A percentile compares a stretch with the other conserved stretches of the same genome.
phyloP scores from a whole-genome alignment of 2,888 invertebrate genomes.

The Asteroscopus sphinx region DNA sequence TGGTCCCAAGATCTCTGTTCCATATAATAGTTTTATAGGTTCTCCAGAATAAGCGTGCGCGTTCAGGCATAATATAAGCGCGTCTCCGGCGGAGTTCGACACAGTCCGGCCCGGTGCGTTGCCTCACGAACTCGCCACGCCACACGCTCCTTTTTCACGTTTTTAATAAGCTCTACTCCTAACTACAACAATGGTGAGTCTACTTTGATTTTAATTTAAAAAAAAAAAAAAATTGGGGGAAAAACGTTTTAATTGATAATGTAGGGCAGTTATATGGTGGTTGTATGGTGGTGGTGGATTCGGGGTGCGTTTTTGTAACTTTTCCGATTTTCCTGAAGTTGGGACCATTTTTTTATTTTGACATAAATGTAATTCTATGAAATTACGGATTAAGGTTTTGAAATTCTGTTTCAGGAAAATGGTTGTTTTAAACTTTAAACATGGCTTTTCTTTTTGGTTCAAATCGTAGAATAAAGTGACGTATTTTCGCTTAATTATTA shows the following conservation, averaged over 20 bases:
- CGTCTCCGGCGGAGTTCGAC: constrained; percentile 40
- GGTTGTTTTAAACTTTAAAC: no score
- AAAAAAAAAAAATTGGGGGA: background rate
- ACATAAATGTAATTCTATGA: no score
- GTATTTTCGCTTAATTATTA: no score
- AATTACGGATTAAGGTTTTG: no score
- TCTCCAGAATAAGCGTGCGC: constrained; percentile 71
- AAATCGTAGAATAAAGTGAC: no score
- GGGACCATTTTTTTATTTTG: background rate
- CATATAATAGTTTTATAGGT: constrained; percentile 35
- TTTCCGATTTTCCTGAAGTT: background rate
- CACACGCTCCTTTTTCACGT: constrained; percentile 48
- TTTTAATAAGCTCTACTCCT: constrained; percentile 32
- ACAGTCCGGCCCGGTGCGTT: constrained; percentile 87
- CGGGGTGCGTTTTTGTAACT: background rate
- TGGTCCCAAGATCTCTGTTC: constrained; percentile 32
- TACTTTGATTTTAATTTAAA: background rate
- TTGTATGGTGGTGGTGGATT: no score
- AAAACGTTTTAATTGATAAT: background rate
- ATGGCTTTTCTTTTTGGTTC: no score
- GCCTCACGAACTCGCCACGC: constrained; percentile 84
- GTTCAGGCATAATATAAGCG: constrained; percentile 66
- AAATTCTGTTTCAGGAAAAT: no score
- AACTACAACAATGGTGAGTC: constrained; percentile 54
- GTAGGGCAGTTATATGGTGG: background rate